phyloP scores from a whole-genome alignment of 2,888 invertebrate genomes.

The Drosophila stalkeri region DNA sequence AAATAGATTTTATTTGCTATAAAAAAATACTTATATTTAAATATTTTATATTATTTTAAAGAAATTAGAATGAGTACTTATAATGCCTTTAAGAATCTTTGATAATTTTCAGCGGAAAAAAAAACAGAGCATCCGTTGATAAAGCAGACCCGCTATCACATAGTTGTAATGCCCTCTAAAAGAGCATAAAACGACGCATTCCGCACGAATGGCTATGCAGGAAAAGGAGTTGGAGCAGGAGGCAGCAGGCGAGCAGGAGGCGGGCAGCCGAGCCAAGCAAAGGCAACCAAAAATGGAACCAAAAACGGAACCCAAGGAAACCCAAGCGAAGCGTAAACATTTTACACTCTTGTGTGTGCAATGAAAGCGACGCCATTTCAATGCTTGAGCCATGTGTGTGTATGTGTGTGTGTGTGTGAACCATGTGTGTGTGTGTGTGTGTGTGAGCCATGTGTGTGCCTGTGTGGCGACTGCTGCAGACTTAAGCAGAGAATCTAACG shows the following conservation, averaged over 20 bases:
- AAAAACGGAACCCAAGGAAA: conserved; percentile 49
- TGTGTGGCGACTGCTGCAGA: conserved; percentile 9
- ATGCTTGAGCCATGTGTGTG: conserved; percentile 11
- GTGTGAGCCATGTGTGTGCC: not conserved
- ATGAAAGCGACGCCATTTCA: conserved; percentile 73
- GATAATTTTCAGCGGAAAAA: not conserved
- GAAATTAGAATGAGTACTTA: not conserved
- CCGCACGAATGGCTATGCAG: conserved; percentile 65
- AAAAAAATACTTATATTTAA: too few species aligned
- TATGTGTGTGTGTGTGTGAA: conserved; percentile 1
- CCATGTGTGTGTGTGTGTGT: not conserved
- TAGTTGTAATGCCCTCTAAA: conserved; percentile 35
- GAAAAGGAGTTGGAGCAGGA: not conserved
- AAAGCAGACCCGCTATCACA: not conserved
- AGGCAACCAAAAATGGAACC: conserved; percentile 22
- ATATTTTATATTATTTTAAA: too few species aligned
- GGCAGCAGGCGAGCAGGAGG: not conserved
- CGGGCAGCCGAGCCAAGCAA: conserved; percentile 8
- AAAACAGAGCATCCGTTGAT: not conserved
- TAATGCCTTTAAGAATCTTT: not conserved
- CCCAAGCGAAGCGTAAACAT: conserved; percentile 74
- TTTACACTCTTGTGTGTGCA: conserved; percentile 77
- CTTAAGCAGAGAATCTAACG: conserved; percentile 40
- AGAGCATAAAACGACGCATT: conserved; percentile 71
- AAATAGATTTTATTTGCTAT: too few species aligned